Base-by-base conservation (phyloP, 2,888 invertebrate genomes). In the Chaitophorus viminalis region DNA sequence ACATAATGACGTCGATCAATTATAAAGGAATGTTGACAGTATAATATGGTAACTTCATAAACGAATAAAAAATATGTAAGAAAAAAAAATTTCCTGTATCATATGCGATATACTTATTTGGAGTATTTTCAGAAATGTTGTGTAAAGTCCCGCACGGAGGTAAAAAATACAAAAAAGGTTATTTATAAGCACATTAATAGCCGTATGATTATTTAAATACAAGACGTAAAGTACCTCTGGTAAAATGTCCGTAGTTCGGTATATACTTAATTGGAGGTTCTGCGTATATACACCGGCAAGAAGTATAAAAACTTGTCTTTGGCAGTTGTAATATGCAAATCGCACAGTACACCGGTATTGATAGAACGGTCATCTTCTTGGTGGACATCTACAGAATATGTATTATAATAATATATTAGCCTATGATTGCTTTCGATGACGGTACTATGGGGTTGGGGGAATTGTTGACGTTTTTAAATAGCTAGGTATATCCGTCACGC, bases 261-360 rank as follows among this genome's bases (percentile, higher is more conserved):
- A n/a, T 82, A 54, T 68, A 25, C 39, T 14, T 75, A 84, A 76
- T 84, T 65, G 75, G 83, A 29, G 74, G 82, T 54, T 75, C 36
- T 60, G 29, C 29, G 9, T 4, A 1, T 46, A 9, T 46, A 60
- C 74, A 75, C 74, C 36, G 29, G 14, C 65, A 25, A 65, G 31
- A 31, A 39, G 39, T 17, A n/a, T n/a, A n/a, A n/a, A n/a, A 84
- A 84, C 83, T 84, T 11, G 83, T 84, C 65, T 84, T 46, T 84
- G 83, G 76, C 83, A 76, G 76, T 65, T 46, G 39, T 72, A 36
- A 39, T 84, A 84, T 84, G 83, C 83, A 84, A 84, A 84, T 84
- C 83, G 83, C 31, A 84, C 36, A 84, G 39, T 21, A 25, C 60
- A 65, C 75, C 31, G 65, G 6, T 25, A 60, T 65, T 31, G 76